A percentile compares a stretch with the other conserved stretches of the same genome.
Conservation (phyloP, 2,888 invertebrate genomes). For the Pachliopta kotzebuea region DNA sequence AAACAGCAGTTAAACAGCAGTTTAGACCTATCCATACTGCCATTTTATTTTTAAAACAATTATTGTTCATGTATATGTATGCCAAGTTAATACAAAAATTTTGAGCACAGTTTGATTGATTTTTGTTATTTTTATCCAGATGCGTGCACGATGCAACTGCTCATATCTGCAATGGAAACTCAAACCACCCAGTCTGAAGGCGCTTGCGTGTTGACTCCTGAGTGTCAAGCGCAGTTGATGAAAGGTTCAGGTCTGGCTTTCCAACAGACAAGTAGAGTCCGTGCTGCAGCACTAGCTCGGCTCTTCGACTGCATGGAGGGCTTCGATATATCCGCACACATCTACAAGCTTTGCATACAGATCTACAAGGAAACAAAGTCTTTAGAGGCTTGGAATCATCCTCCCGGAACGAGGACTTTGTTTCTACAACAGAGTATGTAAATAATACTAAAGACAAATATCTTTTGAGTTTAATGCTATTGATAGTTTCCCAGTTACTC, state of each 20-base stretch:
- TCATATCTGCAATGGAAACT: conserved; percentile 70
- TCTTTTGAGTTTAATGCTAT: too few species aligned
- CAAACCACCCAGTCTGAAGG: conserved; percentile 63
- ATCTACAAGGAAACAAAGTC: conserved; percentile 73
- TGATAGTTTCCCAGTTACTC: too few species aligned
- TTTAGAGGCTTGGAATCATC: conserved; percentile 70
- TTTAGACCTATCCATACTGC: background rate
- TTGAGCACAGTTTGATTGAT: background rate
- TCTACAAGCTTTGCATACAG: conserved; percentile 71
- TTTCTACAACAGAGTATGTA: conserved; percentile 72
- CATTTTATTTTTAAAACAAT: background rate
- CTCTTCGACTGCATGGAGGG: conserved; percentile 69
- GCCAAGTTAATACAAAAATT: background rate
- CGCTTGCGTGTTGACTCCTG: conserved; percentile 61
- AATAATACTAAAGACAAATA: too few species aligned
- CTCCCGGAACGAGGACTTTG: conserved; percentile 65
- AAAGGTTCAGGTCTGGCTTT: conserved; percentile 67
- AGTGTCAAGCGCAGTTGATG: conserved; percentile 62
- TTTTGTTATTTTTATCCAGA: conserved; percentile 47
- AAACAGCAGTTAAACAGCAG: too few species aligned
- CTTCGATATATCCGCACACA: conserved; percentile 60
- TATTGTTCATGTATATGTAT: background rate
- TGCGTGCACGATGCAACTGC: conserved; percentile 71
- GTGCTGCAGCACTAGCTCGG: conserved; percentile 56
- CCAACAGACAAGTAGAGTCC: conserved; percentile 66